Base-by-base conservation (phyloP, 2,888 invertebrate species). In the Lasioglossum villosulum region DNA sequence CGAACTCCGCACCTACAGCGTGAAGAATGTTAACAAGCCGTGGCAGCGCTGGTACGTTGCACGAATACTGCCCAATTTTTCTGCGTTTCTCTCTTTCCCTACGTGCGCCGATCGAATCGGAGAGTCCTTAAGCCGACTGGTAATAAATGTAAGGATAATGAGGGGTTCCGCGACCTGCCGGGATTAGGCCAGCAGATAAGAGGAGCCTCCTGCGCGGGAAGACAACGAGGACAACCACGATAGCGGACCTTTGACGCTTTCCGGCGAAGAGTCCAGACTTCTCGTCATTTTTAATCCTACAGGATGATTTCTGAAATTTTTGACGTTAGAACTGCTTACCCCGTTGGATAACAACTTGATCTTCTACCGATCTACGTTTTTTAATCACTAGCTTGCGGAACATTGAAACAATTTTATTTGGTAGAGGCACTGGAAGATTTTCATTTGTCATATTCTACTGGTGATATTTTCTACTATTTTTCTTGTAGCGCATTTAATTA, bases 1-100 rank as follows among this genome's bases (percentile, higher is more conserved):
- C 84, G 80, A 82, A 81, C 86, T 79, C 88, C 86, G 89, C 90
- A 89, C 91, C 91, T 91, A 88, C 90, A 90, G 91, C 90, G 92
- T 89, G 90, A 92, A 93, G 93, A 93, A 93, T 93, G 92, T 93
- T 93, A 93, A 93, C 92, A 93, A 93, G 93, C 92, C 88, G 84
- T 86, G 89, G 81, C 80, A 85, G 79, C 78, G 82, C 80, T 80
- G 81, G 66, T 34, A 48, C 87, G 86, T 84, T 85, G 86, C 70
- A 82, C 89, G 90, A 89, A 91, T 91, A 86, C 81, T 73, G 86
- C 80, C 83, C 82, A 83, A 76, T 92, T 88, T 92, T 92, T 92
- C 90, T 90, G 82, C 81, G 82, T 86, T 87, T 90, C 83, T 87
- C 78, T 75, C 79, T 87, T 37, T 68, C 68, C 68, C 63, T 34